Conservation (phyloP, 2,888 invertebrate species). For the Prenolepis imparis region DNA sequence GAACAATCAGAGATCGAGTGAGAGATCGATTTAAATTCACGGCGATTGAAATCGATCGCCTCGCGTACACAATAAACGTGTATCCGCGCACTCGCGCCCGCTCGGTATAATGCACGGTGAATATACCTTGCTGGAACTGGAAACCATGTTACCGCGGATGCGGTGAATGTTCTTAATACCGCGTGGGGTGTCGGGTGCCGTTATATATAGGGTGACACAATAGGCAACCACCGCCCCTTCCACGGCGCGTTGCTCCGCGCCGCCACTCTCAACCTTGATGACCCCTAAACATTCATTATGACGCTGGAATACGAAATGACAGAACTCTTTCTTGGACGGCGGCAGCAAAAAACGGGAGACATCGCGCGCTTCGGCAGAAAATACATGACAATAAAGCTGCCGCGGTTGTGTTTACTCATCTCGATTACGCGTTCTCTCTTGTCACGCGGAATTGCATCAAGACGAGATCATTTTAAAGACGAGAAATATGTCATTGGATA, state of each 20-base stretch:
- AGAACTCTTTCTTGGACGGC: background rate
- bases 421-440: constrained; percentile 22
- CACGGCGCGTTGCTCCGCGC: constrained; percentile 47
- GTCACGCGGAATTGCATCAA: constrained; percentile 20
- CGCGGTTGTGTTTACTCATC: constrained; percentile 45
- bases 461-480: constrained; percentile 9
- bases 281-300: constrained; percentile 76
- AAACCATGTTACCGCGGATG: constrained; percentile 86
- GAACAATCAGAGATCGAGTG: constrained; percentile 9
- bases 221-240: constrained; percentile 76
- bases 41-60: constrained; percentile 29
- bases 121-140: constrained; percentile 84
- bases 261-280: constrained; percentile 78
- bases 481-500: background rate
- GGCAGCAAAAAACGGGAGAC: background rate
- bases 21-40: constrained; percentile 12
- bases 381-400: constrained; percentile 16
- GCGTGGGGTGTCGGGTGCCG: constrained; percentile 82
- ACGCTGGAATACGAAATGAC: constrained; percentile 32
- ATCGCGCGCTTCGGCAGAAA: constrained; percentile 16
- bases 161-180: constrained; percentile 86
- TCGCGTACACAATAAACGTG: constrained; percentile 48
- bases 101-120: constrained; percentile 33
- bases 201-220: constrained; percentile 86
- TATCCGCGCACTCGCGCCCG: constrained; percentile 58